Evolutionary conservation across 2,888 invertebrate genomes (phyloP).

Genomic region (Odontocolon sp.): DNA sequence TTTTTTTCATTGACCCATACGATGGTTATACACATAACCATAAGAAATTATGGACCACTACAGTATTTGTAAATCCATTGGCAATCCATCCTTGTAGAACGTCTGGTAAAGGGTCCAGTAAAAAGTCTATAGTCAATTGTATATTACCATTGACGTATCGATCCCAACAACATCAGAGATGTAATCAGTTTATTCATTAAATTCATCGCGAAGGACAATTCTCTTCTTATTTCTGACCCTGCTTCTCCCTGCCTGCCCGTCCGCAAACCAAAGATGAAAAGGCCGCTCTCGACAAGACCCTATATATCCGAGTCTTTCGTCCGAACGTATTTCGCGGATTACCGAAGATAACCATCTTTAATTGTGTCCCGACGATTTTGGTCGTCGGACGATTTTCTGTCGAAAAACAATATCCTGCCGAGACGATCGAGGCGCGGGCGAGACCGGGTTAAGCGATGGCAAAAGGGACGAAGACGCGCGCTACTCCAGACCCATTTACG

Average conservation of each 20-base stretch:
- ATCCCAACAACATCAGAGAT: too few species aligned
- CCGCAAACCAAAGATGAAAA: background rate
- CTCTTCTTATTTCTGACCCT: background rate
- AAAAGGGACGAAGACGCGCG: conserved; percentile 12
- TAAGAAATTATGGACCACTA: too few species aligned
- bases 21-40: too few species aligned
- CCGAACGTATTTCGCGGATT: conserved; percentile 51
- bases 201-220: too few species aligned
- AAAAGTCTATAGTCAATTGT: too few species aligned
- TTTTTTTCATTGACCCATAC: too few species aligned
- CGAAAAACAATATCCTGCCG: conserved; percentile 71
- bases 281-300: background rate
- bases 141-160: too few species aligned
- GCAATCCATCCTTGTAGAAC: too few species aligned
- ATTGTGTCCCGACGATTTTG: conserved; percentile 62
- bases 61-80: too few species aligned
- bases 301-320: conserved; percentile 3
- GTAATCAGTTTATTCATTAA: too few species aligned
- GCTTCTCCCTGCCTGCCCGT: background rate
- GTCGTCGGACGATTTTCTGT: conserved; percentile 59
- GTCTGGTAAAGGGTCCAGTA: too few species aligned
- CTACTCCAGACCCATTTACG: conserved; percentile 64
- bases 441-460: background rate
- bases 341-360: conserved; percentile 65
- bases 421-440: conserved; percentile 24